Base-by-base conservation (phyloP, 2,888 invertebrate genomes). In the Pyrocoelia pectoralis region DNA sequence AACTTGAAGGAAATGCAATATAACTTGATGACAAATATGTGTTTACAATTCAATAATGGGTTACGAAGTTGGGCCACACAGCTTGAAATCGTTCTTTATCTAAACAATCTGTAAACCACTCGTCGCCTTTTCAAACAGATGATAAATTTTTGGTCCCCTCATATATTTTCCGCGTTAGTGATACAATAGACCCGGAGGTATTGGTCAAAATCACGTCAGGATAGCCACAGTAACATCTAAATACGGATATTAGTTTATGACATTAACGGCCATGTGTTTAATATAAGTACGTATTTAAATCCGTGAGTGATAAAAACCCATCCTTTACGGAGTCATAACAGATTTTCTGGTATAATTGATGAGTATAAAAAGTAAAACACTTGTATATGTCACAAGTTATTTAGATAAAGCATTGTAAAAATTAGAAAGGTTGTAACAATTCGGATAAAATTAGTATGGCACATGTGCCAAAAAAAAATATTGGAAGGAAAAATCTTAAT, bases 21-120 rank as follows among this genome's bases (percentile, higher is more conserved):
- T 55, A 68, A 56, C 61, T 51, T 56, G 63, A 66, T 67, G 69
- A 71, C 69, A 66, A 69, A 69, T 68, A 68, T 61, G 63, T 70
- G 70, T 70, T 72, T 70, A 69, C 53, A 68, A 65, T 69, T 63
- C 66, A 66, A 61, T 68, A 68, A 70, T 70, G 65, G 66, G 62
- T 65, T 68, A 68, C 63, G 67, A 71, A 72, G 71, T 63, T 63
- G 41, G 74, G 71, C 75, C 76, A 74, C 76, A 75, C 76, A 75
- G 72, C 73, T 71, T 70, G 74, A 69, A 59, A 70, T 72, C 73
- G 72, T 70, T 70, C 65, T 68, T 73, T 72, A 72, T 77, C 74
- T 74, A 78, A 78, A 78, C 78, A 78, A 77, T 74, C 72, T 74
- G 76, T 77, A 77, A 77, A 78, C 71, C 76, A 73, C 74, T 78